phyloP scores from a whole-genome alignment of 1,140 invertebrate genomes.

The Drosophila baimaii region DNA sequence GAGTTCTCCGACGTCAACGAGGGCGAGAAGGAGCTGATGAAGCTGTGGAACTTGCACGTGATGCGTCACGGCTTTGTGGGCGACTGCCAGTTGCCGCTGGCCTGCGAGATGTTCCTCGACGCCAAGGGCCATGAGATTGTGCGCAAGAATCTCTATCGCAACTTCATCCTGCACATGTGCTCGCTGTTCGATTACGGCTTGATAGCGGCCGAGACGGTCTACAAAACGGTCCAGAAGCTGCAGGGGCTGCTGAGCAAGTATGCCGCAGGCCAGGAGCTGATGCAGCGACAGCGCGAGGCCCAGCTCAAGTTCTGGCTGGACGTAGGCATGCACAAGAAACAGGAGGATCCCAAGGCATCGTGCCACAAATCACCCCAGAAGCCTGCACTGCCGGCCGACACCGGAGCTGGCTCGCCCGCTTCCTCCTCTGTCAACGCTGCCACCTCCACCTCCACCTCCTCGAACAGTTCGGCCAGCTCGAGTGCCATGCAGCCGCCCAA shows the following conservation, averaged over 20 bases:
- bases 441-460: slow-evolving; percentile 16
- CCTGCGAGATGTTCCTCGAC: slow-evolving; percentile 96
- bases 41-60: slow-evolving; percentile 98
- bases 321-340: slow-evolving; percentile 81
- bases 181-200: slow-evolving; percentile 98
- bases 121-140: slow-evolving; percentile 93
- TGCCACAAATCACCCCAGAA: slow-evolving; percentile 79
- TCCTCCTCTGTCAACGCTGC: slow-evolving; percentile 20
- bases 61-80: slow-evolving; percentile 91
- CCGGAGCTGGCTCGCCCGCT: too few species aligned
- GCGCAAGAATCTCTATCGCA: slow-evolving; percentile 95
- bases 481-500: slow-evolving; percentile 70
- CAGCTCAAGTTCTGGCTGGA: slow-evolving; percentile 85
- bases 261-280: slow-evolving; percentile 72
- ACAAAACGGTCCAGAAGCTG: slow-evolving; percentile 90
- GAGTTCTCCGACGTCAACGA: slow-evolving; percentile 99
- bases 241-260: slow-evolving; percentile 79
- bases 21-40: slow-evolving; percentile 99
- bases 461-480: slow-evolving; percentile 14
- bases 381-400: slow-evolving; percentile 27
- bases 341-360: slow-evolving; percentile 75
- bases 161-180: slow-evolving; percentile 96
- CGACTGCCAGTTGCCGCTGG: slow-evolving; percentile 96
- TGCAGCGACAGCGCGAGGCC: slow-evolving; percentile 83
- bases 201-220: slow-evolving; percentile 93